Evolutionary conservation across 2,888 invertebrate genomes (phyloP).

Genomic region (Athripsodes cinereus): DNA sequence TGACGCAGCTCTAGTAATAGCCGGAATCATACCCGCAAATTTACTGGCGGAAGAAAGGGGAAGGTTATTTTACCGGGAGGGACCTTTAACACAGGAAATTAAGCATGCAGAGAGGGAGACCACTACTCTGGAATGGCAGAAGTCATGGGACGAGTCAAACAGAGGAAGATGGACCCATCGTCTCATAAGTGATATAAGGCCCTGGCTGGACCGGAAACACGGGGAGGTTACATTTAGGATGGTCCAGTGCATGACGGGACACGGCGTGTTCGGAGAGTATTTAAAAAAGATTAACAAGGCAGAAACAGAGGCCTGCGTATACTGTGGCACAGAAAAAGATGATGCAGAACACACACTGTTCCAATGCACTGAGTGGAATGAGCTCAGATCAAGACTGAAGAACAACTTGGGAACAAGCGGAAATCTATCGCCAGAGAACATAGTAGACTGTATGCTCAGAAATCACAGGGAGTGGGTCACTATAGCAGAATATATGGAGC

Average conservation of each 20-base stretch:
- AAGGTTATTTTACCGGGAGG: neutral
- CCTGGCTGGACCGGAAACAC: too few relatives aligned
- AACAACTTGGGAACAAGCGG: too few relatives aligned
- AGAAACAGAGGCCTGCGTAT: too few relatives aligned
- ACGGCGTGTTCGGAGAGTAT: too few relatives aligned
- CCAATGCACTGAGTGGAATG: too few relatives aligned
- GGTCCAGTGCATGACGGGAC: too few relatives aligned
- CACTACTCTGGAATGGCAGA: neutral
- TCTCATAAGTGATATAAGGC: neutral
- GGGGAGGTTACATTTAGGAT: too few relatives aligned
- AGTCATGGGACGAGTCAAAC: neutral
- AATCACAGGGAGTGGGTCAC: neutral
- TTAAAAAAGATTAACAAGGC: too few relatives aligned
- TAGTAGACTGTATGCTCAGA: neutral
- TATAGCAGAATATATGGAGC: neutral
- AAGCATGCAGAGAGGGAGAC: neutral
- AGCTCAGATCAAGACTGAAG: too few relatives aligned
- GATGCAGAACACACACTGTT: too few relatives aligned
- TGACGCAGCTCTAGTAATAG: neutral
- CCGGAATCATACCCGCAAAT: neutral
- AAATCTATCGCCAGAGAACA: neutral
- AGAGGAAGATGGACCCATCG: neutral
- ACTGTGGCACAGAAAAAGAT: too few relatives aligned
- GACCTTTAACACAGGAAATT: neutral
- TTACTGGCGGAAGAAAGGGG: neutral